Conservation (phyloP, 2,113 vertebrate species). For the Marmota flaviventris region DNA sequence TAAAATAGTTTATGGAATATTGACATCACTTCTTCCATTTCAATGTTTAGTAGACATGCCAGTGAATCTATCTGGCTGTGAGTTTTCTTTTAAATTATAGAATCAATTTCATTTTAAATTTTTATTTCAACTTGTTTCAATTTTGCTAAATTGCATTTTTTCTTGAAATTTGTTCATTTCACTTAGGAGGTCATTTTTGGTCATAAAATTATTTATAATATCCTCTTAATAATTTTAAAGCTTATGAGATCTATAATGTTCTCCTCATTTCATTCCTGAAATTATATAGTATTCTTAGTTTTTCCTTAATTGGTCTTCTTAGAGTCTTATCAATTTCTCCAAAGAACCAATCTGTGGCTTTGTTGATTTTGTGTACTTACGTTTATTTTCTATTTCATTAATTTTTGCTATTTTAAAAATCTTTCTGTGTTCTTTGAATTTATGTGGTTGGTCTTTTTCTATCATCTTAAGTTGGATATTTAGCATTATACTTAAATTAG, state of each 20-base stretch:
- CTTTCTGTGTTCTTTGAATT: not conserved
- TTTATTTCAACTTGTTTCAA: conserved; percentile 9
- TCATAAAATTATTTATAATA: not conserved
- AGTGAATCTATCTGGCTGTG: not conserved
- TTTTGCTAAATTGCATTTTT: conserved; percentile 18
- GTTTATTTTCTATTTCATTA: not conserved
- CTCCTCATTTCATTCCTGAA: not conserved
- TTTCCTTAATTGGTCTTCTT: not conserved
- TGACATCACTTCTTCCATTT: conserved; percentile 1
- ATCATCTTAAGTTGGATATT: not conserved
- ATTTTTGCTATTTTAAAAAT: conserved; percentile 6
- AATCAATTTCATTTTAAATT: not conserved
- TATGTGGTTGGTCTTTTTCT: not conserved
- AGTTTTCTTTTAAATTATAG: not conserved
- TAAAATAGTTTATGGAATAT: not conserved
- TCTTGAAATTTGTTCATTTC: conserved; percentile 29
- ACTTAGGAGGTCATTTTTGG: not conserved
- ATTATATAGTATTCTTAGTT: not conserved
- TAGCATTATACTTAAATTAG: not conserved
- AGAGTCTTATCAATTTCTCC: conserved; percentile 24
- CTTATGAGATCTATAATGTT: not conserved
- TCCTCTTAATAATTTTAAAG: not conserved
- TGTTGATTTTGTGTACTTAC: not conserved
- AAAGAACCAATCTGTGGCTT: not conserved
- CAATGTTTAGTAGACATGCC: not conserved